phyloP scores from a whole-genome alignment of 2,113 vertebrate species.

The Aix galericulata region DNA sequence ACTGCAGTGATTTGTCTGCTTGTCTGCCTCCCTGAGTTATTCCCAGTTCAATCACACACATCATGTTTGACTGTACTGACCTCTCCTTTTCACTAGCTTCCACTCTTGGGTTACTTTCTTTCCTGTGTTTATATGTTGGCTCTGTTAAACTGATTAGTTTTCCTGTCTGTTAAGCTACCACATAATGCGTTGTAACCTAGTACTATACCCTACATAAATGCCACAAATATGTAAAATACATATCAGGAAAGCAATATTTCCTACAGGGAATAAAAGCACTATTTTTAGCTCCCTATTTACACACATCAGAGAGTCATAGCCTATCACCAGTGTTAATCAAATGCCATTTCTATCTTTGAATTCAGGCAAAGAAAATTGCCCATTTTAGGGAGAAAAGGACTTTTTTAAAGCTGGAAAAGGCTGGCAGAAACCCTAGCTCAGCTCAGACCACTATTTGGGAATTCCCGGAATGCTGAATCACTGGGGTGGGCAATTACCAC shows the following conservation, averaged over 20 bases:
- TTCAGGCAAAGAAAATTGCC: not conserved
- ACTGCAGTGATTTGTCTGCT: not conserved
- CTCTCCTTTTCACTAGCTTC: not conserved
- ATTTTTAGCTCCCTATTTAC: not conserved
- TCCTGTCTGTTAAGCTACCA: not conserved
- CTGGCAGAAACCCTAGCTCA: slow-evolving; percentile 28
- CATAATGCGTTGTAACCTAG: not conserved
- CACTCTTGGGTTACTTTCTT: not conserved
- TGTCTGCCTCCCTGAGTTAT: not conserved
- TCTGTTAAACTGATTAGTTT: not conserved
- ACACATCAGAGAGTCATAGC: not conserved
- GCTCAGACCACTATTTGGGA: slow-evolving; percentile 25
- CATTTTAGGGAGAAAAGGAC: slow-evolving; percentile 11
- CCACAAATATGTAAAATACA: not conserved
- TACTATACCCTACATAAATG: not conserved
- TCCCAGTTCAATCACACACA: not conserved
- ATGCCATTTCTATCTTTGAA: not conserved
- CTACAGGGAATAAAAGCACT: not conserved
- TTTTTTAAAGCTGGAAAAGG: not conserved
- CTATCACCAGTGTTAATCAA: not conserved
- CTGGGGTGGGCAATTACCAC: slow-evolving; percentile 23
- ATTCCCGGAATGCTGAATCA: slow-evolving; percentile 54
- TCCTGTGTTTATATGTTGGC: not conserved
- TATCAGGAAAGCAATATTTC: not conserved
- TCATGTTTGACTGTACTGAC: not conserved